Percentiles rank a stretch among this genome's conserved stretches.
Evolutionary conservation across 2,113 vertebrate genomes (phyloP).

Genomic region (Thalassoma bifasciatum): DNA sequence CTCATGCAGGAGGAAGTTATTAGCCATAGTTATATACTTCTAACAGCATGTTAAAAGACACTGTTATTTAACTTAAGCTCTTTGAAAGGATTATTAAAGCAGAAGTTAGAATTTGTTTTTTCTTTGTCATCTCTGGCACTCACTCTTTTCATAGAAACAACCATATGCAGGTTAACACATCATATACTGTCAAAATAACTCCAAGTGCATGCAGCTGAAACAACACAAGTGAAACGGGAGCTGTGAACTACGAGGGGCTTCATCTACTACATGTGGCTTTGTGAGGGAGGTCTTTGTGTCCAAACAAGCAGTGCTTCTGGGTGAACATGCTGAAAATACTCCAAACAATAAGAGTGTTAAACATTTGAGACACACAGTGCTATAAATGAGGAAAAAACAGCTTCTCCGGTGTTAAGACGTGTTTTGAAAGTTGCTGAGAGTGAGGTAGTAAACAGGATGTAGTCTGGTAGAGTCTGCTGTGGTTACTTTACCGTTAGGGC

Average conservation of each 20-base stretch:
- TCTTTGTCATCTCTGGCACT: slow-evolving; percentile 25
- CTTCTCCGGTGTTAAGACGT: slow-evolving; percentile 43
- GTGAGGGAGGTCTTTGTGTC: slow-evolving; percentile 41
- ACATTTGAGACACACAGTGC: slow-evolving; percentile 36
- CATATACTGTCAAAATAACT: slow-evolving; percentile 38
- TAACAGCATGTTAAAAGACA: slow-evolving; percentile 32
- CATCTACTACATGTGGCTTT: slow-evolving; percentile 5
- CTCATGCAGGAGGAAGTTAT: slow-evolving; percentile 51
- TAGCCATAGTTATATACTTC: slow-evolving; percentile 6
- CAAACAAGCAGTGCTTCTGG: slow-evolving; percentile 36
- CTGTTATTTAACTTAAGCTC: neutral
- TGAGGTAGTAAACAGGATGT: slow-evolving; percentile 30
- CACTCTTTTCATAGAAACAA: slow-evolving; percentile 38
- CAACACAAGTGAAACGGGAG: slow-evolving; percentile 43
- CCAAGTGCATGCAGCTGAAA: slow-evolving; percentile 67
- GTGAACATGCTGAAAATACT: slow-evolving; percentile 67
- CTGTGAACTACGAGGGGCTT: slow-evolving; percentile 32
- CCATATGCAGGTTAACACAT: slow-evolving; percentile 28
- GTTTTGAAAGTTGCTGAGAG: slow-evolving; percentile 73
- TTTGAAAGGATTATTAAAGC: slow-evolving; percentile 1
- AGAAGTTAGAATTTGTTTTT: slow-evolving; percentile 17
- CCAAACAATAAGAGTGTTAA: slow-evolving; percentile 11
- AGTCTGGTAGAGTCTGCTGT: slow-evolving; percentile 17
- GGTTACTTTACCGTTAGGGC: slow-evolving; percentile 6
- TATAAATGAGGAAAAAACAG: slow-evolving; percentile 5